Conservation (phyloP, 2,113 vertebrate genomes). For the Podocnemis expansa region DNA sequence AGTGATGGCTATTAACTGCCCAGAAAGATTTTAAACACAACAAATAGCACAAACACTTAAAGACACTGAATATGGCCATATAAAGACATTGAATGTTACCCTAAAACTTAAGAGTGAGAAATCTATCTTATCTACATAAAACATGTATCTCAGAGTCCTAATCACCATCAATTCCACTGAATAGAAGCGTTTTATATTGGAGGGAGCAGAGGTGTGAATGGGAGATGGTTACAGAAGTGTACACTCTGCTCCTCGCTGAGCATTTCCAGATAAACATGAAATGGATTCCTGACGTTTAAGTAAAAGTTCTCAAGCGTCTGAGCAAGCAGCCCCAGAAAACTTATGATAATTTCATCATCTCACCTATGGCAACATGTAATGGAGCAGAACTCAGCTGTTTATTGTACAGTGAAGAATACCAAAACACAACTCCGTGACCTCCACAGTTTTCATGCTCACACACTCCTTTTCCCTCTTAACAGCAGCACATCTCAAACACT, state of each 20-base stretch:
- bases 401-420: too few relatives aligned
- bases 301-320: background rate
- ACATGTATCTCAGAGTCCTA: background rate
- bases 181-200: background rate
- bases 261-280: background rate
- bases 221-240: background rate
- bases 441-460: background rate
- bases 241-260: background rate
- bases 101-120: rapidly evolving
- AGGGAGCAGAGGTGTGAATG: background rate
- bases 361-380: too few relatives aligned
- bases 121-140: background rate
- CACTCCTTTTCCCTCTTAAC: rapidly evolving
- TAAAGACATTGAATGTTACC: rapidly evolving
- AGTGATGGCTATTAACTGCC: background rate
- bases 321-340: background rate
- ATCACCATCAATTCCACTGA: background rate
- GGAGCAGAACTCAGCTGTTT: background rate
- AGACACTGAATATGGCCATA: rapidly evolving
- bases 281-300: background rate
- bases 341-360: background rate
- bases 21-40: background rate
- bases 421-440: background rate
- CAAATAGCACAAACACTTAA: background rate
- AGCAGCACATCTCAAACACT: background rate